Evolutionary conservation across 2,113 vertebrate species (phyloP), one percentile per base, ranked within the genome.

Genomic region (Peucedramus taeniatus): DNA sequence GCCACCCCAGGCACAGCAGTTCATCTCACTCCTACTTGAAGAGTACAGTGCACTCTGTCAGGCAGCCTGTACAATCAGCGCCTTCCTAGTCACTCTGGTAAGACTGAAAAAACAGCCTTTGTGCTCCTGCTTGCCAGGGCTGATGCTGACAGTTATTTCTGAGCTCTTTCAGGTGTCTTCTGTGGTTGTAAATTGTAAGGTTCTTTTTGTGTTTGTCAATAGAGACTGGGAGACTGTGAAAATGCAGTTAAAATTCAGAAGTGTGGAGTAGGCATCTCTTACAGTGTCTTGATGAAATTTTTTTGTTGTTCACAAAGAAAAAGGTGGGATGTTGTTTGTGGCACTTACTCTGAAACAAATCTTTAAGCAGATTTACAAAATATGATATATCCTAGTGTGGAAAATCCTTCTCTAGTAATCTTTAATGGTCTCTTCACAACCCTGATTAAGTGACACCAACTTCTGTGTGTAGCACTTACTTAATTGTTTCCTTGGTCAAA

Each of bases 61-160:
- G 98, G 99, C 99, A 7, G 99, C 99, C 2, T 98, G 99, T 97
- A 99, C 99, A 97, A 99, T 99, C 97, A 99, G 99, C 98, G 98
- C 98, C 95, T 99, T 99, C 97, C 98, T 99, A 17, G 98, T 99
- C 97, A 99, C 99, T 51, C 98, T 99, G 99, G 99, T 99, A 89
- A 98, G 99, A 96, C 37, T 49, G 51, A 71, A 44, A 57, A 57
- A 35, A 26, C 65, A 50, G 33, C 59, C 23, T n/a, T 1, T 23
- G 6, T 51, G 40, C 51, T 75, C 49, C 51, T 90, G 2, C 35
- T 45, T 51, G 10, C n/a, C 57, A 26, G 33, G 19, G 13, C 22
- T 69, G 2, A 31, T 31, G 12, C 49, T 61, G 19, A 9, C 49
- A 39, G 13, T 11, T 69, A n/a, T 31, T 56, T 39, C 37, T 51